Base-by-base conservation (phyloP, 2,797 vertebrate species). In the Pseudomugil tenellus region DNA sequence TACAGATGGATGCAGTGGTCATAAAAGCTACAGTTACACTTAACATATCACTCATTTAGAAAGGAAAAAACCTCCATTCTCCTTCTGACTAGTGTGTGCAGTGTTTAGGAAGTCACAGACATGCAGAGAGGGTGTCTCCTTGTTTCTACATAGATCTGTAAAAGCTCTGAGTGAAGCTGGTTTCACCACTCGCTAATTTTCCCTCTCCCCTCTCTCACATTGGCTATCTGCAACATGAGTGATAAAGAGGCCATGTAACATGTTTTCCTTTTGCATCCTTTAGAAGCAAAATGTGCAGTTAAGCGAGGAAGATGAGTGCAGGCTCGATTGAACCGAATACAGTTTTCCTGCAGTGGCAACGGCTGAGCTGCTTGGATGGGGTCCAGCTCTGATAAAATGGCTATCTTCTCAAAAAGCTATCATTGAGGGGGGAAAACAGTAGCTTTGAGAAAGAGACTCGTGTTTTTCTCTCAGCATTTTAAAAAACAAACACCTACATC, bases 321-420 rank as follows among this genome's bases (percentile, higher is more conserved):
- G 51, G 43, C 64, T 58, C 3, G 17, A 72, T 55, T 53, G 28
- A 73, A 55, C 54, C 10, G 39, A 73, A 67, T 56, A 35, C 55
- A 72, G 63, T 70, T 59, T 67, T 76, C 62, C 77, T 19, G 76
- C 89, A 86, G 85, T 85, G 74, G 91, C 84, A 76, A 89, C 81
- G 87, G 84, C 92, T 73, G 71, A 85, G 91, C 87, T 66, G 90
- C 81, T 90, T 93, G 89, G 93, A 94, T 91, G 57, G 65, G 16
- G 82, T 93, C 94, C 94, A 94, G 88, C 70, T 90, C 85, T 90
- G 92, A 94, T 93, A 93, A 95, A 95, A 95, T 95, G 92, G 93
- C 85, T 54, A 41, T 73, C 48, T 81, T 79, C 88, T 81, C 67
- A 64, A 81, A 90, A 90, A 89, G 84, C 83, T 87, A 34, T 11